Conservation (phyloP, 2,888 invertebrate species). For the Frankliniella fusca region DNA sequence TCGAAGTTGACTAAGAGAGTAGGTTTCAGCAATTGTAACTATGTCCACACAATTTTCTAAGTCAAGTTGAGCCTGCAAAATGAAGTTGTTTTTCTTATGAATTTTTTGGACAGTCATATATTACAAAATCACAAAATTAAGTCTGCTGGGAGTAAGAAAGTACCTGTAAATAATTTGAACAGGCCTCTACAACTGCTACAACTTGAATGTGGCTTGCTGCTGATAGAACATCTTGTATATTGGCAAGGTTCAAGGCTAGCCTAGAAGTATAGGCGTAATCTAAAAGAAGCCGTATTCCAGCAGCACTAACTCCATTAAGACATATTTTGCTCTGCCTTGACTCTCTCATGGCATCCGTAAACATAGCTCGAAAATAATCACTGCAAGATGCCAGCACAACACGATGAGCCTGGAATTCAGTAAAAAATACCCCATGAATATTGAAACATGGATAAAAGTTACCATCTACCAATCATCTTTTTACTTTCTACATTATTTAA, state of each 20-base stretch:
- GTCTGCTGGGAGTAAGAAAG: not conserved
- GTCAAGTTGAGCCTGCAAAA: constrained; percentile 57
- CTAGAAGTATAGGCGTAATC: constrained; percentile 67
- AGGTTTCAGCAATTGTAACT: constrained; percentile 64
- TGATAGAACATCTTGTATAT: constrained; percentile 63
- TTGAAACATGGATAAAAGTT: not conserved
- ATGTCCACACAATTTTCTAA: constrained; percentile 69
- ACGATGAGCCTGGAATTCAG: constrained; percentile 56
- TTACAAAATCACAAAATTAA: not conserved
- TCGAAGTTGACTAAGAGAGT: constrained; percentile 57
- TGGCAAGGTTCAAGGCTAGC: constrained; percentile 58
- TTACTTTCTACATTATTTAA: too few species aligned
- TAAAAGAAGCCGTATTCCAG: constrained; percentile 60
- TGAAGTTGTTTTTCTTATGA: not conserved
- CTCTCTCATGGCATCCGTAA: constrained; percentile 66
- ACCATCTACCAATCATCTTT: too few species aligned
- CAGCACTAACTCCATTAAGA: constrained; percentile 62
- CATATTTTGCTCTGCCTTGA: constrained; percentile 60
- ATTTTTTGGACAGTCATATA: not conserved
- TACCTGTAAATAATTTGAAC: constrained; percentile 57
- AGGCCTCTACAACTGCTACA: constrained; percentile 61
- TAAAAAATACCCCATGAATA: constrained; percentile 13
- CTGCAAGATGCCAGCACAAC: constrained; percentile 67
- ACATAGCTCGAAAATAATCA: constrained; percentile 73
- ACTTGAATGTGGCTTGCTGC: constrained; percentile 67